Evolutionary conservation across 1,140 invertebrate genomes (phyloP).

Genomic region (Panagrolaimus sp.): DNA sequence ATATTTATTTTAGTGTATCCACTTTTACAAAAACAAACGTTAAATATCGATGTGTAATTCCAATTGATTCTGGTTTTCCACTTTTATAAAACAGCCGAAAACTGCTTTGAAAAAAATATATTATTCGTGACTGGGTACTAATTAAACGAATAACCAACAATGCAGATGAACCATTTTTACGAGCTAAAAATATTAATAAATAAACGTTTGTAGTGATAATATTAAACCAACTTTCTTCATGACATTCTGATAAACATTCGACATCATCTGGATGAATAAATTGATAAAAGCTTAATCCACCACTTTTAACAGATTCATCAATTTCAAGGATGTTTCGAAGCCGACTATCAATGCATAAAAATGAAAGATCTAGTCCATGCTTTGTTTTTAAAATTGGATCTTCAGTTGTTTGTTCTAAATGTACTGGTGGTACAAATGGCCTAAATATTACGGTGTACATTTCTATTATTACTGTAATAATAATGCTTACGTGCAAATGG

Average conservation of each 20-base stretch:
- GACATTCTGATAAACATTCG: constrained; percentile 92
- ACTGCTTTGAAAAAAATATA: constrained; percentile 89
- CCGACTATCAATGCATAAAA: constrained; percentile 84
- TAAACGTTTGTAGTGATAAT: neutral
- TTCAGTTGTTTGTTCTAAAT: constrained; percentile 79
- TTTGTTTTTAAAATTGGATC: constrained; percentile 98
- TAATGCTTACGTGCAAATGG: constrained; percentile 46
- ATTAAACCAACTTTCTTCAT: constrained; percentile 83
- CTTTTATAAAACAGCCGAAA: constrained; percentile 95
- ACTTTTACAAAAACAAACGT: constrained; percentile 32
- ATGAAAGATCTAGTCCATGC: constrained; percentile 88
- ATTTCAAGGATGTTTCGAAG: constrained; percentile 31
- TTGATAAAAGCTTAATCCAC: constrained; percentile 67
- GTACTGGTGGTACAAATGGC: constrained; percentile 87
- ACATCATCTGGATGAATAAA: constrained; percentile 93
- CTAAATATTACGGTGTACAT: constrained; percentile 86
- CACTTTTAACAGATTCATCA: constrained; percentile 60
- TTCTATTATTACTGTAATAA: constrained; percentile 68
- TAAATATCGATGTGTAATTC: constrained; percentile 74
- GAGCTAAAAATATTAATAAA: constrained; percentile 68
- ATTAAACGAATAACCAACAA: constrained; percentile 90
- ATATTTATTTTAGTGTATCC: neutral
- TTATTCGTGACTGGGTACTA: constrained; percentile 73
- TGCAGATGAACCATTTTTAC: constrained; percentile 94
- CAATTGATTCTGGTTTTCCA: constrained; percentile 96